Evolutionary conservation across 2,888 invertebrate genomes (phyloP).

Genomic region (Stenoptilia bipunctidactyla): DNA sequence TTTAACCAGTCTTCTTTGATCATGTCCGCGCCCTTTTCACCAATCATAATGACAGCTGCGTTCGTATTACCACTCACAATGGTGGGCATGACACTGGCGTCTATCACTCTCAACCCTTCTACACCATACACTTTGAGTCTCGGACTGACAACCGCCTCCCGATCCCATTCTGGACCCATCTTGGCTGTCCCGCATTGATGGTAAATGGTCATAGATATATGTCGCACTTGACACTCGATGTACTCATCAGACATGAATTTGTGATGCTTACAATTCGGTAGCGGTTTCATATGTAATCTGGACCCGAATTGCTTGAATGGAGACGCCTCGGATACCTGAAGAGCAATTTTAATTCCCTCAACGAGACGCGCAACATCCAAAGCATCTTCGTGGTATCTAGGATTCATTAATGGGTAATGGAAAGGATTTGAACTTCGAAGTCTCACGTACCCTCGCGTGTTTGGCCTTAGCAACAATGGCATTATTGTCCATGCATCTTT

Average conservation of each 20-base stretch:
- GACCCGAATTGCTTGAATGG: slow-evolving; percentile 87
- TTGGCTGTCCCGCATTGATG: slow-evolving; percentile 91
- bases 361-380: slow-evolving; percentile 84
- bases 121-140: slow-evolving; percentile 83
- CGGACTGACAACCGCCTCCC: slow-evolving; percentile 86
- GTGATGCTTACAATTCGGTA: slow-evolving; percentile 83
- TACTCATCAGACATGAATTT: slow-evolving; percentile 84
- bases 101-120: slow-evolving; percentile 83
- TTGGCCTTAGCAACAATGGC: slow-evolving; percentile 85
- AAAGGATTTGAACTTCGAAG: slow-evolving; percentile 86
- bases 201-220: slow-evolving; percentile 91
- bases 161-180: slow-evolving; percentile 87
- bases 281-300: slow-evolving; percentile 77
- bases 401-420: slow-evolving; percentile 89
- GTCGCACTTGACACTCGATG: slow-evolving; percentile 88
- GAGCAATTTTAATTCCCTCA: slow-evolving; percentile 84
- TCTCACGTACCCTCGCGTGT: slow-evolving; percentile 82
- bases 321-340: slow-evolving; percentile 78
- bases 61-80: slow-evolving; percentile 92
- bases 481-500: slow-evolving; percentile 87
- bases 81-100: slow-evolving; percentile 91
- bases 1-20: slow-evolving; percentile 86
- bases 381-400: slow-evolving; percentile 91
- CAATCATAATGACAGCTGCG: slow-evolving; percentile 93
- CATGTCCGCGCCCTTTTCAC: slow-evolving; percentile 88